Evolutionary conservation across 2,113 vertebrate genomes (phyloP).

Genomic region (Climacteris rufus): DNA sequence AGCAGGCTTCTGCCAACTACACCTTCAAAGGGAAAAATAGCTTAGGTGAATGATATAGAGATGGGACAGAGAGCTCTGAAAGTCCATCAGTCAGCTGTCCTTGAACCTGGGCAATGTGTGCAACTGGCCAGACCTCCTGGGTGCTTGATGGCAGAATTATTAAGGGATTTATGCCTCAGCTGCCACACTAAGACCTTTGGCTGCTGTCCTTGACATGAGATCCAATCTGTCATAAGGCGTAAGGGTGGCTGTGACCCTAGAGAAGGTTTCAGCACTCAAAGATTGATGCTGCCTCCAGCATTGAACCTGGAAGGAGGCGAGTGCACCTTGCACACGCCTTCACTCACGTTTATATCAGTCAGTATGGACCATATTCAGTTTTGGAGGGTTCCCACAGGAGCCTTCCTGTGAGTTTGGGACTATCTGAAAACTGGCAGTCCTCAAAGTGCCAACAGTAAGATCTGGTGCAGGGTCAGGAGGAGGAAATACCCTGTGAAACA

Average conservation of each 20-base stretch:
- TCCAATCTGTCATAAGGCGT: neutral
- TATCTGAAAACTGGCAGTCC: neutral
- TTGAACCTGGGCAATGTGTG: neutral
- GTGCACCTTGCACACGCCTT: neutral
- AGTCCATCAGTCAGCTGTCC: neutral
- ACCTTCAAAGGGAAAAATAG: neutral
- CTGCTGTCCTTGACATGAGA: neutral
- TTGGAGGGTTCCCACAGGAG: neutral
- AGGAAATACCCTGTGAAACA: neutral
- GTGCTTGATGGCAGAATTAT: neutral
- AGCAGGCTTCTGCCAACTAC: neutral
- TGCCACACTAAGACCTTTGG: neutral
- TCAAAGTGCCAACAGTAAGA: neutral
- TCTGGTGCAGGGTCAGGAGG: neutral
- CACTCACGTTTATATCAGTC: neutral
- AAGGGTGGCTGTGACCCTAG: neutral
- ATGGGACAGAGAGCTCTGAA: neutral
- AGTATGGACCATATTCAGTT: neutral
- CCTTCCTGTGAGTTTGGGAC: neutral
- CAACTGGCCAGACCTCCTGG: neutral
- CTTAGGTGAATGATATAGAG: neutral
- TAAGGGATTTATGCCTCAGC: neutral
- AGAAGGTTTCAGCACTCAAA: neutral
- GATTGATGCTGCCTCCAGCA: neutral
- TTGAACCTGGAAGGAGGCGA: neutral